Percentiles rank a stretch among this genome's conserved stretches.
These are phyloP conservation scores for Odontomachus brunneus DNA, from an alignment of 1,140 invertebrate genomes.

Conservation along the genomic window DNA sequence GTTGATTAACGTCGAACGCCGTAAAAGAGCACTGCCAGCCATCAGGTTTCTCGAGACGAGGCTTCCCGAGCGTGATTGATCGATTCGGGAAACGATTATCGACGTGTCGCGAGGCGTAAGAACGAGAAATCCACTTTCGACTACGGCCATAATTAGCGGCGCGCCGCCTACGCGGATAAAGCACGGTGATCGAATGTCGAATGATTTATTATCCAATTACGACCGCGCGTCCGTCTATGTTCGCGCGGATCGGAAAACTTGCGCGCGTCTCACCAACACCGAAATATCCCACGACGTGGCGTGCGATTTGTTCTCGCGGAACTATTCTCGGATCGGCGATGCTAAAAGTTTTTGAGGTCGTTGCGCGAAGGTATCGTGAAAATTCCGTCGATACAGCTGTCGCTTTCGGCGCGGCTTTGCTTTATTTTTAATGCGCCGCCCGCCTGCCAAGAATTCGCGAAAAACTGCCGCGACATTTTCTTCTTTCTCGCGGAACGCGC, in stretches of 20 bases:
- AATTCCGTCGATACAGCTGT: conserved; percentile 65
- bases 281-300: conserved; percentile 40
- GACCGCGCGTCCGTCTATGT: conserved; percentile 3
- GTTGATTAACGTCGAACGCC: conserved; percentile 51
- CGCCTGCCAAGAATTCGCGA: conserved; percentile 52
- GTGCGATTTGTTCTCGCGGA: conserved; percentile 51
- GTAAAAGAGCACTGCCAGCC: conserved; percentile 52
- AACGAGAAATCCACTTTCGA: conserved; percentile 50
- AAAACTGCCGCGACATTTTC: conserved; percentile 34
- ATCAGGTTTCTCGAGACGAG: conserved; percentile 28
- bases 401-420: conserved; percentile 17
- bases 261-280: neutral
- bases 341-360: conserved; percentile 59
- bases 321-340: conserved; percentile 56
- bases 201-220: conserved; percentile 63
- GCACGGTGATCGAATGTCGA: conserved; percentile 50
- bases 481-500: neutral
- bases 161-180: conserved; percentile 26
- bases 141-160: conserved; percentile 47
- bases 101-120: conserved; percentile 46
- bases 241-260: conserved; percentile 33
- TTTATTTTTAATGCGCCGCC: conserved; percentile 61
- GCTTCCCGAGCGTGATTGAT: conserved; percentile 56
- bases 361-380: conserved; percentile 58
- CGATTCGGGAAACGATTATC: conserved; percentile 45